These are phyloP conservation scores for Leptopilina syphax DNA, from an alignment of 2,888 invertebrate species.

Conservation along the genomic window DNA sequence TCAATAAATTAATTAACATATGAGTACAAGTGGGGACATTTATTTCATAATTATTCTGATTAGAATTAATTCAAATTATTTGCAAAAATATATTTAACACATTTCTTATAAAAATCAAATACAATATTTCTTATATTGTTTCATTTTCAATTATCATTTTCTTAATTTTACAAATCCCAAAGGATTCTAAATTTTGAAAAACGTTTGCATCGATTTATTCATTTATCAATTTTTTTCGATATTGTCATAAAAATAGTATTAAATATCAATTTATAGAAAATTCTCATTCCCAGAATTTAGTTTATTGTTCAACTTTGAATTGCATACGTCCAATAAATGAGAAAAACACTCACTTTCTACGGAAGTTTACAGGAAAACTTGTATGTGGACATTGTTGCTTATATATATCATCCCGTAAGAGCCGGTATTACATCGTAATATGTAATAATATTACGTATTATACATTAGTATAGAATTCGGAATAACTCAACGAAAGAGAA, in stretches of 20 bases:
- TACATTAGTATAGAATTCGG: constrained; percentile 51
- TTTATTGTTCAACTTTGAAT: background rate
- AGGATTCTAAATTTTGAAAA: too few species aligned
- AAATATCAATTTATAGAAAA: background rate
- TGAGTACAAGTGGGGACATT: too few species aligned
- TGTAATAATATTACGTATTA: constrained; percentile 53
- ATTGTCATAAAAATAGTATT: background rate
- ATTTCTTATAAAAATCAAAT: too few species aligned
- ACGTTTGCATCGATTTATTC: background rate
- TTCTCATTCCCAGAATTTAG: background rate
- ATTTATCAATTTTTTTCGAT: background rate
- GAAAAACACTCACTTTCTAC: constrained; percentile 61
- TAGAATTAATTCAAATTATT: too few species aligned
- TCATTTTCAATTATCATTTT: too few species aligned
- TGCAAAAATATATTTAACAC: too few species aligned
- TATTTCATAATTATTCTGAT: too few species aligned
- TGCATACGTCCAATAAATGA: background rate
- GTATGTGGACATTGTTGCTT: constrained; percentile 46
- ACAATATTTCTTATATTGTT: too few species aligned
- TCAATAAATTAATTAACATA: too few species aligned
- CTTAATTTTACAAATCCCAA: too few species aligned
- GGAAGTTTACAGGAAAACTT: constrained; percentile 59
- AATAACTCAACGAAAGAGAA: constrained; percentile 53
- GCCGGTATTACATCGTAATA: constrained; percentile 56
- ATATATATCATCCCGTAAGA: constrained; percentile 50